Conservation (phyloP, 2,888 invertebrate species). For the Diloba caeruleocephala region DNA sequence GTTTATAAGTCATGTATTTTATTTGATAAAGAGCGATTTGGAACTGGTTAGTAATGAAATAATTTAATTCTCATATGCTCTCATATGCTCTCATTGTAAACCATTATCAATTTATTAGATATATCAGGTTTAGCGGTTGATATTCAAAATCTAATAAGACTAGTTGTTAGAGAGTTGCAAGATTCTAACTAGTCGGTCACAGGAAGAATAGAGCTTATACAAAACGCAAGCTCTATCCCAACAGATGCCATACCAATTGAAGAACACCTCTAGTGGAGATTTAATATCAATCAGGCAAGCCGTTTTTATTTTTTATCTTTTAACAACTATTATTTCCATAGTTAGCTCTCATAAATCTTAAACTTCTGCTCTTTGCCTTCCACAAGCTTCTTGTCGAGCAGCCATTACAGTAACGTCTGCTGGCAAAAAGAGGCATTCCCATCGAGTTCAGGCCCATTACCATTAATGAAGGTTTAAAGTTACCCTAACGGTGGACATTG, state of each 20-base stretch:
- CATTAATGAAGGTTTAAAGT: slow-evolving; percentile 83
- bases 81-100: slow-evolving; percentile 14
- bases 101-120: slow-evolving; percentile 39
- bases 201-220: too few species aligned
- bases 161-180: slow-evolving; percentile 10
- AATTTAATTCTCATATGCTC: slow-evolving; percentile 40
- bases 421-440: slow-evolving; percentile 81
- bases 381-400: slow-evolving; percentile 66
- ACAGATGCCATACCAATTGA: too few species aligned
- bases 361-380: slow-evolving; percentile 34
- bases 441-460: slow-evolving; percentile 81
- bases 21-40: slow-evolving; percentile 42
- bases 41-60: slow-evolving; percentile 51
- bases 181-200: slow-evolving; percentile 39
- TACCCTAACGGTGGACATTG: slow-evolving; percentile 85
- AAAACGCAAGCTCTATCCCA: too few species aligned
- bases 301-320: not conserved
- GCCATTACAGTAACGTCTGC: slow-evolving; percentile 73
- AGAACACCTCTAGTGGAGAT: too few species aligned
- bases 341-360: slow-evolving; percentile 22
- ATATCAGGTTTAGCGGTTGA: slow-evolving; percentile 49
- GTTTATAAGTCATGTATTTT: slow-evolving; percentile 53
- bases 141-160: slow-evolving; percentile 43
- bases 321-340: slow-evolving; percentile 6
- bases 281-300: too few species aligned